Evolutionary conservation across 2,888 invertebrate species (phyloP), one percentile per base, ranked within the genome.

Genomic region (Andricus quercusramuli): DNA sequence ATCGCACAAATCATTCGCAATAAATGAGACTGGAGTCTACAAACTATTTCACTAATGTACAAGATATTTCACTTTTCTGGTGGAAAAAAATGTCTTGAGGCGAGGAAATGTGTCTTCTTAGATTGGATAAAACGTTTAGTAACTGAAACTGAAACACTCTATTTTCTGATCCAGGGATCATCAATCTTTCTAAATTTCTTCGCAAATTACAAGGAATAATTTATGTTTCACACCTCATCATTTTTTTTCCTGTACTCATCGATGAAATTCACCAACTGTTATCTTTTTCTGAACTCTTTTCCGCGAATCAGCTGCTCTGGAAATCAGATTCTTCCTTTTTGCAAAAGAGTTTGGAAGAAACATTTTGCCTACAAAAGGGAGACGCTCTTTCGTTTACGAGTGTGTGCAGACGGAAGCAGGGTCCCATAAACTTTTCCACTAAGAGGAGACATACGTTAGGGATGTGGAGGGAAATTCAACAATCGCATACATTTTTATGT

Each of bases 401-500:
- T 74, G 70, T 74, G 51, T 74, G 47, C 51, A 74, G 32, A 74
- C 70, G 56, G 32, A 74, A 51, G 70, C 20, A 70, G 51, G 17
- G 17, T 51, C n/a, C 70, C 47, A 56, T 74, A 74, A 74, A 74
- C 51, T 74, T 74, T 74, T 74, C 70, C 51, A 56, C 70, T 32
- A 56, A 74, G 37, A 37, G 37, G 37, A 37, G 37, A 70, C 51
- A 51, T 70, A 70, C 29, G 51, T 70, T 51, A 29, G 17, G n/a
- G 20, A 3, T 29, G 70, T 56, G 32, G 51, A 70, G 70, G 51
- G 32, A 32, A 74, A 29, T 56, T 56, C 20, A 56, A 74, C 74
- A 74, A 74, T 74, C 56, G 32, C 74, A 56, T 74, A 74, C 29
- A 74, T 74, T 74, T 74, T 74, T 74, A 74, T 74, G 74, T 74